phyloP scores from a whole-genome alignment of 2,888 invertebrate genomes.

The Amphimallon solstitiale region DNA sequence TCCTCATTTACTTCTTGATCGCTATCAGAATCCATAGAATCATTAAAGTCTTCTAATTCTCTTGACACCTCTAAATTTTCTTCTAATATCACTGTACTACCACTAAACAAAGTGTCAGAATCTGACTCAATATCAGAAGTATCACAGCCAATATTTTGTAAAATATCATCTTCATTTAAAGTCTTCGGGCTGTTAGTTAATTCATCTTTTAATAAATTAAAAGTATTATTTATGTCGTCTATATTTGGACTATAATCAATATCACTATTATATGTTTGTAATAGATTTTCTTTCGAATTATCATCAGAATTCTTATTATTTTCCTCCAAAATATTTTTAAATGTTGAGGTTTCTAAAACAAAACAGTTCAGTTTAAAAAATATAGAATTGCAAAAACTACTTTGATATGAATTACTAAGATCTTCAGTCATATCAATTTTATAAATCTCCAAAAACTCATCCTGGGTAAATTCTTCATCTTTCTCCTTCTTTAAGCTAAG shows the following conservation, averaged over 20 bases:
- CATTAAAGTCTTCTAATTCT: no score
- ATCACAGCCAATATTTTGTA: constrained; percentile 7
- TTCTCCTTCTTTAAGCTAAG: constrained; percentile 26
- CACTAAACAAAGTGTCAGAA: constrained; percentile 1
- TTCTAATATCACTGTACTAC: neutral
- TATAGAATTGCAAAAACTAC: no score
- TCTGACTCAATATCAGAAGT: neutral
- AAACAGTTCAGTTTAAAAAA: no score
- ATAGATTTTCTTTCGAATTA: neutral
- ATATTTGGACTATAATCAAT: neutral
- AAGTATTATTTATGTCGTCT: neutral
- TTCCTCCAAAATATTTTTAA: neutral
- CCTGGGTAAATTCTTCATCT: constrained; percentile 27
- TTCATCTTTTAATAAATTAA: neutral
- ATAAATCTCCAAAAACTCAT: constrained; percentile 29
- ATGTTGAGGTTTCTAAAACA: no score
- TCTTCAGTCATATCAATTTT: constrained; percentile 22
- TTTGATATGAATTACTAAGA: neutral
- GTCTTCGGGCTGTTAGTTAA: neutral
- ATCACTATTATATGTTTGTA: neutral
- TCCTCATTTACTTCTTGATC: neutral
- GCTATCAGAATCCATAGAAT: no score
- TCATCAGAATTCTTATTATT: neutral
- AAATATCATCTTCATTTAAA: neutral
- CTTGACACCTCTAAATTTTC: no score